Evolutionary conservation across 2,113 vertebrate genomes (phyloP).

Genomic region (Toxostoma redivivum): DNA sequence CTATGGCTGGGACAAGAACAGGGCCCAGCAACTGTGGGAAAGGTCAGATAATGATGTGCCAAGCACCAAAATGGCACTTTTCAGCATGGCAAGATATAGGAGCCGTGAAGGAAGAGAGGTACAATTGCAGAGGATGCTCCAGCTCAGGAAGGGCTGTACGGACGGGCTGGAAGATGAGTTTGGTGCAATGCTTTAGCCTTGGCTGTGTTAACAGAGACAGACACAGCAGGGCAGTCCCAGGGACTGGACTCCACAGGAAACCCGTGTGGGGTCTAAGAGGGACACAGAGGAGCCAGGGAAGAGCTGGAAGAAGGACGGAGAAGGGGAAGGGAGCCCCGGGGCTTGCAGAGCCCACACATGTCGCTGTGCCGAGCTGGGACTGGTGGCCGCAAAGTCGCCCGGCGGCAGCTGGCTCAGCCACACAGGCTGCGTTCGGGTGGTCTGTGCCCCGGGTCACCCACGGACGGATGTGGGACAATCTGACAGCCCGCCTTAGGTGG

Average conservation of each 20-base stretch:
- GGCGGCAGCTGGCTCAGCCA: fast-evolving
- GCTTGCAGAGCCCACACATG: neutral
- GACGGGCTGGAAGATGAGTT: neutral
- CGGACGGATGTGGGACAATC: fast-evolving
- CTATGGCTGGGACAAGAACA: neutral
- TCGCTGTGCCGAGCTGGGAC: neutral
- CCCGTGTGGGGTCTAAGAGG: neutral
- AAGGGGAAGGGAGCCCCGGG: neutral
- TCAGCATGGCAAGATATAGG: fast-evolving
- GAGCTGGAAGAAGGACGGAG: neutral
- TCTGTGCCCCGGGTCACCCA: neutral
- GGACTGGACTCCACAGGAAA: neutral
- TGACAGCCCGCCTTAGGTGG: fast-evolving
- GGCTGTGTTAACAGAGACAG: neutral
- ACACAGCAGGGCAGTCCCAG: neutral
- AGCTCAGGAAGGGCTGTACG: fast-evolving
- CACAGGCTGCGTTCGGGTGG: fast-evolving
- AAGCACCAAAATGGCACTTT: neutral
- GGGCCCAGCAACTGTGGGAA: fast-evolving
- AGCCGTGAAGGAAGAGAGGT: neutral
- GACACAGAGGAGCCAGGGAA: neutral
- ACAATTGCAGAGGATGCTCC: neutral
- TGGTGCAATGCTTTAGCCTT: fast-evolving
- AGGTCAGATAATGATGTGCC: neutral
- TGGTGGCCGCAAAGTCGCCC: neutral